Percentiles rank a stretch among this genome's conserved stretches.
Evolutionary conservation across 2,888 invertebrate species (phyloP).

Genomic region (Pollenia angustigena): DNA sequence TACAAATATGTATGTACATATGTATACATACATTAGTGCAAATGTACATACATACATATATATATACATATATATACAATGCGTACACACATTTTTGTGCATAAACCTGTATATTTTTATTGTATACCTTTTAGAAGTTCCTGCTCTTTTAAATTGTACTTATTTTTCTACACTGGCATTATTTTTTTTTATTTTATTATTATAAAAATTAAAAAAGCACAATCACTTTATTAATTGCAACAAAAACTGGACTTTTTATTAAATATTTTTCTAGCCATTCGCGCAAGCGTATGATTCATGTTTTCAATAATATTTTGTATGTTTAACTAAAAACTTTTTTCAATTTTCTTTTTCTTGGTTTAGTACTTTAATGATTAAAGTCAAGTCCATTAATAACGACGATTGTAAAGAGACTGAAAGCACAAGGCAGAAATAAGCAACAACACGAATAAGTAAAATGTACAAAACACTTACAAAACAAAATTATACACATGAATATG

Average conservation of each 20-base stretch:
- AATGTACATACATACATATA: not conserved
- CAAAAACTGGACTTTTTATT: conserved; percentile 5
- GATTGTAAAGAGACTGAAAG: conserved; percentile 66
- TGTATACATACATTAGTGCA: not conserved
- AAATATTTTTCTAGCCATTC: conserved; percentile 39
- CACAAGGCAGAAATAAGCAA: conserved; percentile 53
- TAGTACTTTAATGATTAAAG: not conserved
- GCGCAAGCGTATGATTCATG: conserved; percentile 70
- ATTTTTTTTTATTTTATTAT: conserved; percentile 20
- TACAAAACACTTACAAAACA: conserved; percentile 14
- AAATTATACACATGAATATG: not conserved
- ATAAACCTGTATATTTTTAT: too few species aligned
- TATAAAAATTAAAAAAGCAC: not conserved
- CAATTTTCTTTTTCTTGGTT: conserved; percentile 20
- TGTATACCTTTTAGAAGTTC: not conserved
- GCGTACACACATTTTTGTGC: not conserved
- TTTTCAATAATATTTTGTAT: conserved; percentile 21
- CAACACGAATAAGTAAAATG: conserved; percentile 27
- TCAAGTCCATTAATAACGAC: conserved; percentile 53
- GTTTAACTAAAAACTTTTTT: conserved; percentile 46
- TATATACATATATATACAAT: not conserved
- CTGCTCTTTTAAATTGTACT: conserved; percentile 9
- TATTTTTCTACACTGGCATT: not conserved
- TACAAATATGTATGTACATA: not conserved
- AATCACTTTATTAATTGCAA: conserved; percentile 18